These are phyloP conservation scores for Pogonus chalceus DNA, from an alignment of 1,140 invertebrate genomes.

Conservation along the genomic window DNA sequence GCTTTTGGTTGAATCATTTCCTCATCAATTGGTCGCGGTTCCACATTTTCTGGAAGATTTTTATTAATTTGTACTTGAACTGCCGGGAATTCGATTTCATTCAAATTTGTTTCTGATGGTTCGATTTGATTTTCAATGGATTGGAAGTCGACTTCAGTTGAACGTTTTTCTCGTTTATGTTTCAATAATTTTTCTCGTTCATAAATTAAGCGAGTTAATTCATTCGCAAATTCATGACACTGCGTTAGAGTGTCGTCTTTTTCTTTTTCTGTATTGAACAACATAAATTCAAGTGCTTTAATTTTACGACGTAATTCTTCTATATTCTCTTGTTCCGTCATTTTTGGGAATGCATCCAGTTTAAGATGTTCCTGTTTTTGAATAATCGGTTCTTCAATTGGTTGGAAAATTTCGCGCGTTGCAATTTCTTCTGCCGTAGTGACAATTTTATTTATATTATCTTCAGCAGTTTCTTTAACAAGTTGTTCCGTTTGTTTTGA, in stretches of 20 bases:
- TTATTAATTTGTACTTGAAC: conserved; percentile 7
- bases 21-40: conserved; percentile 32
- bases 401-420: neutral
- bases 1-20: conserved; percentile 31
- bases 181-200: conserved; percentile 16
- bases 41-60: conserved; percentile 12
- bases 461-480: conserved; percentile 5
- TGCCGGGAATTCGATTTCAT: conserved; percentile 20
- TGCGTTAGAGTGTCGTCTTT: conserved; percentile 24
- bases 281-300: conserved; percentile 32
- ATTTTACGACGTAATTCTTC: conserved; percentile 28
- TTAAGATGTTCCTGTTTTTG: neutral
- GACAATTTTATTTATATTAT: neutral
- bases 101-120: conserved; percentile 15
- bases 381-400: neutral
- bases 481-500: conserved; percentile 16
- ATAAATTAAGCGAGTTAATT: conserved; percentile 27
- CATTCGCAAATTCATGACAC: conserved; percentile 28
- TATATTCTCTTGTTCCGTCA: conserved; percentile 15
- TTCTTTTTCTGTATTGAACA: conserved; percentile 31
- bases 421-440: neutral
- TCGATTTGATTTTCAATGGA: conserved; percentile 23
- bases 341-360: neutral
- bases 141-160: neutral
- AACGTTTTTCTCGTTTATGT: conserved; percentile 8